Base-by-base conservation (phyloP, 2,888 invertebrate genomes). In the Azorinus chamasolen region DNA sequence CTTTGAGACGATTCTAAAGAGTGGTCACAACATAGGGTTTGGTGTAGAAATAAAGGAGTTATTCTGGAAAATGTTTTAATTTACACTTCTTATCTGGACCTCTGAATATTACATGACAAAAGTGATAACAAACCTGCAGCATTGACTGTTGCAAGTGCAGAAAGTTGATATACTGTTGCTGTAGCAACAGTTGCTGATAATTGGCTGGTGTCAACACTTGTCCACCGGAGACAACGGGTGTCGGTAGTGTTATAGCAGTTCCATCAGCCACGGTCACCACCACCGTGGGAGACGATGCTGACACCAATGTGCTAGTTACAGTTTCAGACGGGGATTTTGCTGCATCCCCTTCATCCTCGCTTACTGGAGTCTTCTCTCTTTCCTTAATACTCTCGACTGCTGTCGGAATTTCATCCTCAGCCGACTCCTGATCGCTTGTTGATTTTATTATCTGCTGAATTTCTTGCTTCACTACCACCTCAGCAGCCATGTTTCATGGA, bases 81-180 rank as follows among this genome's bases (percentile, higher is more conserved):
- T 58, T 20, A 58, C 58, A 4, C 32, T 10, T 32, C 10, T 10
- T 6, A 6, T 10, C 32, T 4, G 32, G 32, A 32, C 5, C 32
- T 20, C 58, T 58, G 20, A n/a, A n/a, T n/a, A n/a, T n/a, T n/a
- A n/a, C n/a, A n/a, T n/a, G n/a, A n/a, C n/a, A n/a, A n/a, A n/a
- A n/a, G n/a, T n/a, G n/a, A n/a, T n/a, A n/a, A 24, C 16, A 32
- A 57, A 76, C 78, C 83, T 88, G 87, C 22, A 88, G 64, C 79
- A 87, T 82, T 22, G 83, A 79, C 50, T 87, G 87, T 69, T 89
- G 89, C 16, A 89, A 79, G 54, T 87, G 88, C 45, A 87, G 85
- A n/a, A 88, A 80, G 66, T 87, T 88, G 53, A 87, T 84, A 51
- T 83, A 84, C 69, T 85, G 85, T 62, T 84, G 84, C 61, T 85